Conservation (phyloP, 2,797 vertebrate species). For the Peromyscus eremicus region DNA sequence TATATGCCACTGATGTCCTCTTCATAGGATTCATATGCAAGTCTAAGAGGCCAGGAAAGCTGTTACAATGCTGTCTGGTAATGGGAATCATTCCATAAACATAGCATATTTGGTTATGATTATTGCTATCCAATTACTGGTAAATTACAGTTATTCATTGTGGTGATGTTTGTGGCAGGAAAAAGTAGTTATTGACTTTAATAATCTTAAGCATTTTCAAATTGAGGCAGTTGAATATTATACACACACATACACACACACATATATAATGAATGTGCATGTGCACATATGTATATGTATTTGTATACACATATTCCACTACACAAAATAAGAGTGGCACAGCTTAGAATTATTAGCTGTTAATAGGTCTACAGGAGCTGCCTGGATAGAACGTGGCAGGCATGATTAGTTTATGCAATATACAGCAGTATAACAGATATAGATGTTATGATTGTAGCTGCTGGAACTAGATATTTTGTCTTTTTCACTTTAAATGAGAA, state of each 20-base stretch:
- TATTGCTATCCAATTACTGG: neutral
- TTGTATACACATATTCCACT: neutral
- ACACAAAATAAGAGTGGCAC: neutral
- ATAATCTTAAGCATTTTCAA: neutral
- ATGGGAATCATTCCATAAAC: slow-evolving; percentile 3
- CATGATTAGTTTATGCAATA: slow-evolving; percentile 6
- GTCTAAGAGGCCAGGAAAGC: neutral
- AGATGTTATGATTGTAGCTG: neutral
- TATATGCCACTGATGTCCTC: neutral
- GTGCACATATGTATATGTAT: neutral
- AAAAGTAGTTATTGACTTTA: slow-evolving; percentile 45
- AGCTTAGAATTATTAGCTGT: neutral
- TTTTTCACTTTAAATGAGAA: slow-evolving; percentile 41
- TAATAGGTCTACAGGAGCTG: neutral
- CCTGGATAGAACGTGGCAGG: neutral
- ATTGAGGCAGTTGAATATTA: neutral
- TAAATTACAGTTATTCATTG: neutral
- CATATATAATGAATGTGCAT: neutral
- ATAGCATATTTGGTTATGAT: neutral
- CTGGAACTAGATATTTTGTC: slow-evolving; percentile 3
- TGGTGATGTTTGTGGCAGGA: slow-evolving; percentile 4
- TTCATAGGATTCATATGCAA: neutral
- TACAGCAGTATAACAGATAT: neutral
- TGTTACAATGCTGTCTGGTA: slow-evolving; percentile 7
- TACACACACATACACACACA: neutral